Conservation (phyloP, 2,113 vertebrate species). For the Chamaea fasciata region DNA sequence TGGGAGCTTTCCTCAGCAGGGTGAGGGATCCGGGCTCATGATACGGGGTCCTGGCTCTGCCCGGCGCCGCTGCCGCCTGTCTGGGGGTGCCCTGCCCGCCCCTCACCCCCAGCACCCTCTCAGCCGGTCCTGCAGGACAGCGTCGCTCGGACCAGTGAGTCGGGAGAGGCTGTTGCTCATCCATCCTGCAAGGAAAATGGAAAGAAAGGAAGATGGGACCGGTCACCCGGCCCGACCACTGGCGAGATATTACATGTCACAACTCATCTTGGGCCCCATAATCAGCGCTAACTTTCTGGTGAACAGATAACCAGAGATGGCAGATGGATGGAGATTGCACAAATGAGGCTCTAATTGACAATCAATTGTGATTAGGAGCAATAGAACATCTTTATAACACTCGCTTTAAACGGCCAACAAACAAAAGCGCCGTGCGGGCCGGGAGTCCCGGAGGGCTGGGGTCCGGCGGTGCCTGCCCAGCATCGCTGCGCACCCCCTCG, state of each 20-base stretch:
- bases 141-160: background rate
- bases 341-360: constrained; percentile 80
- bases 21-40: background rate
- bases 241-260: constrained; percentile 72
- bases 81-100: background rate
- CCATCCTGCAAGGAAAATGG: background rate
- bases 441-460: background rate
- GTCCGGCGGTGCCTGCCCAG: background rate
- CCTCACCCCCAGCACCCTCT: too few relatives aligned
- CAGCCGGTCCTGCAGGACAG: background rate
- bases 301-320: constrained; percentile 72
- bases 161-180: background rate
- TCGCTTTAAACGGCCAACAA: background rate
- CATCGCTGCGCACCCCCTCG: too few relatives aligned
- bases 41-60: accelerated
- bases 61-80: accelerated
- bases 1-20: background rate
- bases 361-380: constrained; percentile 79
- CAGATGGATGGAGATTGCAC: constrained; percentile 73
- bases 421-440: background rate
- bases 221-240: background rate
- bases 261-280: constrained; percentile 63
- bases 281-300: constrained; percentile 55
- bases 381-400: constrained; percentile 69
- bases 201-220: background rate